Evolutionary conservation across 2,113 vertebrate genomes (phyloP).

Genomic region (Polyodon spathula): DNA sequence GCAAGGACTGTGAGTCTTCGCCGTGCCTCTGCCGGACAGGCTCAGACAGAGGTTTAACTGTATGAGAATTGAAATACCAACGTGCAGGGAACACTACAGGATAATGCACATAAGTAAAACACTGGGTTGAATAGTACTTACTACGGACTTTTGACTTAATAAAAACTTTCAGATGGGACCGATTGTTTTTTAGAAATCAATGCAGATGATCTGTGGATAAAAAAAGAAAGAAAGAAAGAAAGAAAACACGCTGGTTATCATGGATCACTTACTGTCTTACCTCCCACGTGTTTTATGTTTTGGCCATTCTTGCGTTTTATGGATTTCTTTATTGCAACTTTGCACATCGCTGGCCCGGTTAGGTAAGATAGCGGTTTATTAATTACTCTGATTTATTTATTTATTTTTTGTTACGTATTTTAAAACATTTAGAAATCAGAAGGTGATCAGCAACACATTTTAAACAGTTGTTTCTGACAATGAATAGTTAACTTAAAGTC

Average conservation of each 20-base stretch:
- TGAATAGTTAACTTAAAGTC: no score
- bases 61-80: background rate
- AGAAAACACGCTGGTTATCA: no score
- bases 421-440: no score
- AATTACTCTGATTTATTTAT: no score
- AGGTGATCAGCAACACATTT: no score
- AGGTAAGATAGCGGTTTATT: no score
- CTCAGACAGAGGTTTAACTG: background rate
- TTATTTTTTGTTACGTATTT: no score
- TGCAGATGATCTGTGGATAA: background rate
- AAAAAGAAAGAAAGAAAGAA: background rate
- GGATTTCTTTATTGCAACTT: conserved; percentile 25
- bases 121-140: background rate
- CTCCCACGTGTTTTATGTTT: background rate
- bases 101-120: background rate
- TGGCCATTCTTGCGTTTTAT: conserved; percentile 20
- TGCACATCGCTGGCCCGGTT: conserved; percentile 16
- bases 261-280: background rate
- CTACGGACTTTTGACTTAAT: background rate
- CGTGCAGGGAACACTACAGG: background rate
- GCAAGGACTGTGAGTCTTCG: no score
- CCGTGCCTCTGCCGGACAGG: background rate
- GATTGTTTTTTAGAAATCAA: background rate
- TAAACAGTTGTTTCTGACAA: no score
- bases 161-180: background rate